phyloP scores from a whole-genome alignment of 2,888 invertebrate species.

The Clusia tigrina region DNA sequence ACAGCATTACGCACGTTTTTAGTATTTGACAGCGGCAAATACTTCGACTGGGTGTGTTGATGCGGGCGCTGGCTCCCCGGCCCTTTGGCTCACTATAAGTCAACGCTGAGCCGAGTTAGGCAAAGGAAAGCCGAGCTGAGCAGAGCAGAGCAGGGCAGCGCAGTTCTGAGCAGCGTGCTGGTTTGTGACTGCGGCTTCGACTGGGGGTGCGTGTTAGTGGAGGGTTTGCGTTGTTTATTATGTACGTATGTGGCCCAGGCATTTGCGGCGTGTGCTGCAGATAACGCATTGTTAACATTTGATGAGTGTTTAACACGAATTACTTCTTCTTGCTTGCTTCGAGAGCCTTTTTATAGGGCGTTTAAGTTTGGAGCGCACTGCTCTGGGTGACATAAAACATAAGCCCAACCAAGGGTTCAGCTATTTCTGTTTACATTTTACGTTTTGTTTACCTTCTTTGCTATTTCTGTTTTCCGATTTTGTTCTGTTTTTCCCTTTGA shows the following conservation, averaged over 20 bases:
- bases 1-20: not conserved
- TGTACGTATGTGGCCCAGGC: not conserved
- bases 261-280: not conserved
- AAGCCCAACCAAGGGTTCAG: too few relatives aligned
- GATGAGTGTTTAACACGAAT: conserved; percentile 2
- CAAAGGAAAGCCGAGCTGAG: not conserved
- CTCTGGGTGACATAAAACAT: too few relatives aligned
- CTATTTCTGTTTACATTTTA: too few relatives aligned
- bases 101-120: not conserved
- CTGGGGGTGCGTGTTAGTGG: too few relatives aligned
- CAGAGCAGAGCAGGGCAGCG: not conserved
- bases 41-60: too few relatives aligned
- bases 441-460: too few relatives aligned
- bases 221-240: too few relatives aligned
- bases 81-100: not conserved
- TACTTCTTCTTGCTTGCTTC: not conserved
- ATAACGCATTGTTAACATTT: not conserved
- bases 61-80: not conserved
- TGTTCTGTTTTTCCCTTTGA: too few relatives aligned
- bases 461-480: too few relatives aligned
- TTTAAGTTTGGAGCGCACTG: too few relatives aligned
- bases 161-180: not conserved
- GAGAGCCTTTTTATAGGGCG: too few relatives aligned
- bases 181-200: not conserved
- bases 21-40: conserved; percentile 1